Evolutionary conservation across 2,797 vertebrate species (phyloP).

Genomic region (Zenarchopterus dispar): DNA sequence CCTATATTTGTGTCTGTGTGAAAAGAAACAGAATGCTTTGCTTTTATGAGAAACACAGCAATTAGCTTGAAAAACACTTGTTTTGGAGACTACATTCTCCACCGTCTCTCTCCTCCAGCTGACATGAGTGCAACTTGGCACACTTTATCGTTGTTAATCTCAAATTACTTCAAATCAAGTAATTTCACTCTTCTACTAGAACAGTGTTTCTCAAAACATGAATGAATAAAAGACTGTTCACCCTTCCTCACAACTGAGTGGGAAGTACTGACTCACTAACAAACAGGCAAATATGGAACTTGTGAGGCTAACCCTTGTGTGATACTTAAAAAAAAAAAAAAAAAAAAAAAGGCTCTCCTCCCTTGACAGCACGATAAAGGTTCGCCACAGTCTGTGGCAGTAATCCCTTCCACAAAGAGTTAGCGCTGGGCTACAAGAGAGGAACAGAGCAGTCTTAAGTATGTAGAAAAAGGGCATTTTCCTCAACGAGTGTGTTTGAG

Average conservation of each 20-base stretch:
- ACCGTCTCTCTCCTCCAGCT: too few relatives aligned
- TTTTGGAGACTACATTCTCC: too few relatives aligned
- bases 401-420: constrained; percentile 71
- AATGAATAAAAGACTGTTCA: constrained; percentile 7
- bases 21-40: too few relatives aligned
- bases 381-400: constrained; percentile 49
- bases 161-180: too few relatives aligned
- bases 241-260: neutral
- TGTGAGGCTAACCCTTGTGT: constrained; percentile 43
- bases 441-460: constrained; percentile 63
- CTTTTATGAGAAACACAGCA: too few relatives aligned
- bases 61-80: too few relatives aligned
- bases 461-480: constrained; percentile 75
- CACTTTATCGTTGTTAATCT: too few relatives aligned
- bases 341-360: constrained; percentile 32
- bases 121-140: too few relatives aligned
- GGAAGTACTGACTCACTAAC: constrained; percentile 26
- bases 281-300: constrained; percentile 14
- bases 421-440: constrained; percentile 64
- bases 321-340: constrained; percentile 36
- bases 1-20: too few relatives aligned
- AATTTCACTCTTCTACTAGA: too few relatives aligned
- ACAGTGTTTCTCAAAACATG: neutral
- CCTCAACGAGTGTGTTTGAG: constrained; percentile 67
- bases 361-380: constrained; percentile 60